Evolutionary conservation across 2,888 invertebrate species (phyloP), one percentile per base, ranked within the genome.

Genomic region (Physocephala rufipes): DNA sequence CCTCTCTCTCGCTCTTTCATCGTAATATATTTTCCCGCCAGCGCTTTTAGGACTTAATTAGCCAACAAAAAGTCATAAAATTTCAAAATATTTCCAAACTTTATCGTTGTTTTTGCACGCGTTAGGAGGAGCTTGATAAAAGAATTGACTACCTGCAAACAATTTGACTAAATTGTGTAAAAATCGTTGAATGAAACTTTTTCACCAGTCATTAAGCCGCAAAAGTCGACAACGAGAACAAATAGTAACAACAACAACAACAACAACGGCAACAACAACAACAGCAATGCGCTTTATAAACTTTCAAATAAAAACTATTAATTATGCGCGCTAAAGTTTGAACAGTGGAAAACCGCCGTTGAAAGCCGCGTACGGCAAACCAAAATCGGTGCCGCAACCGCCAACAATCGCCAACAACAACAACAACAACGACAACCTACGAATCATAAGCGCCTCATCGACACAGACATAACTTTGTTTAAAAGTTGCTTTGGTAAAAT

Each of bases 141-240:
- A 78, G 79, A 83, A 83, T 83, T 82, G 83, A 83, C 83, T 84
- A 83, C 83, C 84, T 83, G 84, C 78, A 78, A 82, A 82, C 84
- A 84, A 83, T 83, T 83, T 83, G 84, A 83, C 75, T 76, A 77
- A 76, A 71, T 26, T 62, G 71, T 67, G 61, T 66, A 71, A 66
- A 78, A 66, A 78, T 73, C 74, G 75, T 74, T 74, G 75, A 76
- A 67, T 59, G 75, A 71, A 77, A 78, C 76, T 78, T 78, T 76
- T 77, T 74, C 75, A 76, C 76, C 76, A 74, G 73, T 77, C 76
- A 78, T 77, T 78, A 77, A 71, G 80, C 82, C 76, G 81, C 76
- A 76, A 76, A 62, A 9, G 43, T 24, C 51, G 68, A 63, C 30
- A n/a, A n/a, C n/a, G n/a, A n/a, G n/a, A n/a, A n/a, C n/a, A n/a